phyloP scores from a whole-genome alignment of 2,113 vertebrate genomes.

The Phrynosoma platyrhinos region DNA sequence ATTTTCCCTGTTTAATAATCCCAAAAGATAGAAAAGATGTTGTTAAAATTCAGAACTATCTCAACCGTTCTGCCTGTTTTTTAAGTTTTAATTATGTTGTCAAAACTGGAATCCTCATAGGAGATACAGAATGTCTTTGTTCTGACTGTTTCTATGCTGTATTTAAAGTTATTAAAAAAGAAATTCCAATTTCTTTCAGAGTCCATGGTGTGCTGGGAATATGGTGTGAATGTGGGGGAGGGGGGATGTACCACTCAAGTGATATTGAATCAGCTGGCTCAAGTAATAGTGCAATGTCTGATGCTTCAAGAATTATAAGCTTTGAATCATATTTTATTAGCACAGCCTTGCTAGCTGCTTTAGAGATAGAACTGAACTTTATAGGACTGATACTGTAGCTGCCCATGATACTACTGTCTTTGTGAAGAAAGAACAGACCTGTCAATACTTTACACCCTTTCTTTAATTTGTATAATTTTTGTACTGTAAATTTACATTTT shows the following conservation, averaged over 20 bases:
- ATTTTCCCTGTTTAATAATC: slow-evolving; percentile 66
- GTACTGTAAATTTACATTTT: slow-evolving; percentile 81
- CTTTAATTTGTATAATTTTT: slow-evolving; percentile 84
- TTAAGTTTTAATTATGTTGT: slow-evolving; percentile 66
- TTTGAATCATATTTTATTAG: slow-evolving; percentile 87
- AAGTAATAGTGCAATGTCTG: slow-evolving; percentile 84
- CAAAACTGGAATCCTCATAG: slow-evolving; percentile 62
- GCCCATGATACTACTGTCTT: slow-evolving; percentile 79
- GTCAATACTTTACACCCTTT: slow-evolving; percentile 75
- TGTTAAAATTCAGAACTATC: slow-evolving; percentile 59
- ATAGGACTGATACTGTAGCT: slow-evolving; percentile 82
- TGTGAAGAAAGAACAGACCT: slow-evolving; percentile 79
- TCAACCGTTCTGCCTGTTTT: slow-evolving; percentile 47
- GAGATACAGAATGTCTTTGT: slow-evolving; percentile 76
- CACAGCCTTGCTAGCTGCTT: slow-evolving; percentile 87
- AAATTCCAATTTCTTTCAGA: slow-evolving; percentile 78
- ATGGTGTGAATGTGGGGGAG: slow-evolving; percentile 80
- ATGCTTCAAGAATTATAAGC: slow-evolving; percentile 82
- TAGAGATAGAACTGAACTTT: slow-evolving; percentile 86
- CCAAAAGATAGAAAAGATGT: slow-evolving; percentile 66
- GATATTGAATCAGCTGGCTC: slow-evolving; percentile 79
- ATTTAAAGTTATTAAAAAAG: slow-evolving; percentile 79
- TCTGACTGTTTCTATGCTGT: slow-evolving; percentile 85
- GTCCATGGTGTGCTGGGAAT: slow-evolving; percentile 72
- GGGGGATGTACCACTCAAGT: slow-evolving; percentile 61